phyloP scores from a whole-genome alignment of 64 coral and sea anemone species.

The Dendronephthya gigantea region DNA sequence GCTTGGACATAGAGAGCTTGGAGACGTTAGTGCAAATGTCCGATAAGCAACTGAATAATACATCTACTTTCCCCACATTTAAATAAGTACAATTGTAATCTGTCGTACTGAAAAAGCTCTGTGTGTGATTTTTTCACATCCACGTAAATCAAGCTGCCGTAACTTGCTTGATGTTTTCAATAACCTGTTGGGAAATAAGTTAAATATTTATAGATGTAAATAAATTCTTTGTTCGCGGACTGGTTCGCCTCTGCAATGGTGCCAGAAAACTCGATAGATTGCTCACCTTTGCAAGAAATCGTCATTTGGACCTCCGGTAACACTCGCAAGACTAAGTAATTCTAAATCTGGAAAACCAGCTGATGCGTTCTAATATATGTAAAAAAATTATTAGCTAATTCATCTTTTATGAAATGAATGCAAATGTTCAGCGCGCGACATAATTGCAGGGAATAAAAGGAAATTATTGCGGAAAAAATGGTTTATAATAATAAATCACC shows the following conservation, averaged over 20 bases:
- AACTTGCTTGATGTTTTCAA: constrained; percentile 2
- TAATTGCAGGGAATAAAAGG: too few relatives aligned
- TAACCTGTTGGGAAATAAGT: not conserved
- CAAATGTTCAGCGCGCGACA: not conserved
- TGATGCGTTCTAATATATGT: not conserved
- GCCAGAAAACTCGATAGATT: too few relatives aligned
- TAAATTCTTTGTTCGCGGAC: too few relatives aligned
- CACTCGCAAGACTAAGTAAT: not conserved
- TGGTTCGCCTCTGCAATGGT: too few relatives aligned
- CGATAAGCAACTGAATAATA: too few relatives aligned
- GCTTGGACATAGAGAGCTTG: too few relatives aligned
- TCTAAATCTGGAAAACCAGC: constrained; percentile 3
- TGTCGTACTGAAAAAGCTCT: not conserved
- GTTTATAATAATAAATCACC: not conserved
- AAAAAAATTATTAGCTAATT: not conserved
- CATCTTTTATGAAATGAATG: too few relatives aligned
- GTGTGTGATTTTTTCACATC: not conserved
- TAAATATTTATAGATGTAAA: too few relatives aligned
- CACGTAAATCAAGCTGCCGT: constrained; percentile 7
- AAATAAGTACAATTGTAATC: not conserved
- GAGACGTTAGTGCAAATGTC: too few relatives aligned
- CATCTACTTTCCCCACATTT: too few relatives aligned
- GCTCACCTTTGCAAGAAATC: not conserved
- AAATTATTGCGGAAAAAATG: not conserved
- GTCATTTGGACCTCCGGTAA: not conserved